Conservation (phyloP, 1,140 invertebrate species). For the Conopomorpha cramerella region DNA sequence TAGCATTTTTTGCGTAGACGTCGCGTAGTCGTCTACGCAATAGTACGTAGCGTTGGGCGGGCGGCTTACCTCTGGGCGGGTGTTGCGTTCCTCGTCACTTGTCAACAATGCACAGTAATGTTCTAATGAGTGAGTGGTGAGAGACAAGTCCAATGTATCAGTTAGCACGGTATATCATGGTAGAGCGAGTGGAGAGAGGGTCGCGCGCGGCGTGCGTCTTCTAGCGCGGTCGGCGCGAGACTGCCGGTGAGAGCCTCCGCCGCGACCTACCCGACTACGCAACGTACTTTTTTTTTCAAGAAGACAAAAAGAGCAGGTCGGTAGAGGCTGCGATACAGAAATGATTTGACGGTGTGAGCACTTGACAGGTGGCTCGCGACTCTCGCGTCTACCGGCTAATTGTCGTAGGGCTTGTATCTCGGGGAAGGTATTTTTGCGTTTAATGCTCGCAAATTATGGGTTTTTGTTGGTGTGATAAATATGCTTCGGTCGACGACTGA, state of each 20-base stretch:
- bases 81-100: too few species aligned
- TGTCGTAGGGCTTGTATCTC: too few species aligned
- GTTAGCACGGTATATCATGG: too few species aligned
- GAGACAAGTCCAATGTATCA: too few species aligned
- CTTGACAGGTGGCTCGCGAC: slow-evolving; percentile 54
- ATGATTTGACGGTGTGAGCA: slow-evolving; percentile 55
- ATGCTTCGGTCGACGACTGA: too few species aligned
- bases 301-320: slow-evolving; percentile 45
- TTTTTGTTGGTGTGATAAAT: slow-evolving; percentile 29
- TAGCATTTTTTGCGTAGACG: too few species aligned
- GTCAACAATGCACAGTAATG: too few species aligned
- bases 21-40: too few species aligned
- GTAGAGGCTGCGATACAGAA: slow-evolving; percentile 51
- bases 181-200: slow-evolving; percentile 17
- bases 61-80: too few species aligned
- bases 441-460: slow-evolving; percentile 43
- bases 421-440: slow-evolving; percentile 40
- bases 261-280: slow-evolving; percentile 51
- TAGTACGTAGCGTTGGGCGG: too few species aligned
- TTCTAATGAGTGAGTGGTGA: too few species aligned
- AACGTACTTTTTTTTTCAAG: slow-evolving; percentile 46
- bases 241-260: slow-evolving; percentile 50
- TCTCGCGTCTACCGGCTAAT: slow-evolving; percentile 38
- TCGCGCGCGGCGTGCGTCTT: slow-evolving; percentile 15
- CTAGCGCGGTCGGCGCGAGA: slow-evolving; percentile 39